phyloP scores from a whole-genome alignment of 2,888 invertebrate genomes.

The Carcina quercana region DNA sequence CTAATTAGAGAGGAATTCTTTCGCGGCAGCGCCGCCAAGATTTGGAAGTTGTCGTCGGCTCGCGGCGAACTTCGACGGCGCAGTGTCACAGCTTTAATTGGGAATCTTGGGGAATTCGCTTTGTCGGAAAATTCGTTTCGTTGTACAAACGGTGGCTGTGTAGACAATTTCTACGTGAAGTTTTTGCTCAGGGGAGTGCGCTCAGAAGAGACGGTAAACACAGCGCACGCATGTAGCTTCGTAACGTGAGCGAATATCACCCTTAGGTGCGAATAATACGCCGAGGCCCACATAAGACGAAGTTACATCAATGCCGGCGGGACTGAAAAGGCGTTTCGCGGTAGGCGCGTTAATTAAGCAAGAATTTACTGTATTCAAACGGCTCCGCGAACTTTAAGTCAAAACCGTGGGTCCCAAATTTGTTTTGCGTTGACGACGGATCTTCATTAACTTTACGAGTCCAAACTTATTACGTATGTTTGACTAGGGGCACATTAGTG shows the following conservation, averaged over 20 bases:
- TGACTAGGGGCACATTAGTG: constrained; percentile 54
- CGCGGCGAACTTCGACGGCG: constrained; percentile 45
- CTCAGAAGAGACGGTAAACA: constrained; percentile 8
- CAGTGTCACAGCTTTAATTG: constrained; percentile 68
- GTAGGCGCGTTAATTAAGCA: constrained; percentile 59
- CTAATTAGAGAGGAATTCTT: constrained; percentile 70
- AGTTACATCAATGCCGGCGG: constrained; percentile 25
- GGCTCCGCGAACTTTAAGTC: constrained; percentile 48
- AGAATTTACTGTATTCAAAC: constrained; percentile 60
- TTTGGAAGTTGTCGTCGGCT: constrained; percentile 50
- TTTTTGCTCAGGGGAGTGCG: constrained; percentile 26
- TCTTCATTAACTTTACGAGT: constrained; percentile 59
- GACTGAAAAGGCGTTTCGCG: constrained; percentile 20
- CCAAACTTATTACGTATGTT: constrained; percentile 60
- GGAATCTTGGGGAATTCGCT: constrained; percentile 65
- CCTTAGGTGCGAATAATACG: constrained; percentile 36
- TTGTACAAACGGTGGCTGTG: constrained; percentile 46
- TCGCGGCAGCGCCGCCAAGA: constrained; percentile 52
- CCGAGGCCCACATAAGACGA: constrained; percentile 30
- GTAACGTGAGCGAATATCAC: constrained; percentile 12
- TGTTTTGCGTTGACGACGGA: constrained; percentile 24
- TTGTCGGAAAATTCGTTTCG: constrained; percentile 52
- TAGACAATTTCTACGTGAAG: constrained; percentile 33
- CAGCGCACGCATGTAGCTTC: background rate
- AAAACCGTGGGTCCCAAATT: constrained; percentile 47